phyloP scores from a whole-genome alignment of 2,888 invertebrate genomes.

The Caenorhabditis japonica region DNA sequence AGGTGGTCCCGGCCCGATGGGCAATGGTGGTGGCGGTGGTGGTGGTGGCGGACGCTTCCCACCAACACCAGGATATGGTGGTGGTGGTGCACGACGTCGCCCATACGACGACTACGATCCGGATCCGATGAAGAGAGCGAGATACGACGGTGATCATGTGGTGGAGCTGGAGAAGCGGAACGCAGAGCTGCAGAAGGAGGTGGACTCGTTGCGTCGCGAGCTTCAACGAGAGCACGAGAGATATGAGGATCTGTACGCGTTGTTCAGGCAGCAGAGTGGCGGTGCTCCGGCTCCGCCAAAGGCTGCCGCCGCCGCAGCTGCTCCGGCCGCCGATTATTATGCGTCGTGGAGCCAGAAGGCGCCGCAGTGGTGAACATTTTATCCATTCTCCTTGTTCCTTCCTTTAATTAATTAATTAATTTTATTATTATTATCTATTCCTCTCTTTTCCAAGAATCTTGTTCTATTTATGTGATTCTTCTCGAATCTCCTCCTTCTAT shows the following conservation, averaged over 20 bases:
- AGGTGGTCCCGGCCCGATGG: constrained; percentile 7
- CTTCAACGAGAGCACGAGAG: constrained; percentile 70
- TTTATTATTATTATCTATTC: too few species aligned
- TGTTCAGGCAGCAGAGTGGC: constrained; percentile 66
- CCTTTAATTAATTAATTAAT: too few species aligned
- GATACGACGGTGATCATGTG: constrained; percentile 49
- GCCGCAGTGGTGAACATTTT: constrained; percentile 22
- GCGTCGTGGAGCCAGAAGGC: constrained; percentile 34
- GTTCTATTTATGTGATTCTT: neutral
- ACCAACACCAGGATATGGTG: constrained; percentile 20
- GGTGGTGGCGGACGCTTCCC: constrained; percentile 31
- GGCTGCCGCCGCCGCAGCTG: constrained; percentile 7
- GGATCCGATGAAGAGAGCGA: constrained; percentile 47
- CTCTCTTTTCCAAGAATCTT: constrained; percentile 5
- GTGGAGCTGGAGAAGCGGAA: constrained; percentile 66
- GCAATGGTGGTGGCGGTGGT: constrained; percentile 31
- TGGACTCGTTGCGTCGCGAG: constrained; percentile 69
- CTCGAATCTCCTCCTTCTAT: neutral
- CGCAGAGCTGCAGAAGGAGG: constrained; percentile 66
- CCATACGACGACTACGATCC: constrained; percentile 36
- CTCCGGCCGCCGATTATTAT: constrained; percentile 24
- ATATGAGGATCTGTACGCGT: constrained; percentile 71
- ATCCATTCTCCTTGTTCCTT: neutral
- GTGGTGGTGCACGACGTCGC: constrained; percentile 43
- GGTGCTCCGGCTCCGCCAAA: constrained; percentile 46